Evolutionary conservation across 2,797 vertebrate species (phyloP), one percentile per base, ranked within the genome.

Genomic region (Adelosebastes latens): DNA sequence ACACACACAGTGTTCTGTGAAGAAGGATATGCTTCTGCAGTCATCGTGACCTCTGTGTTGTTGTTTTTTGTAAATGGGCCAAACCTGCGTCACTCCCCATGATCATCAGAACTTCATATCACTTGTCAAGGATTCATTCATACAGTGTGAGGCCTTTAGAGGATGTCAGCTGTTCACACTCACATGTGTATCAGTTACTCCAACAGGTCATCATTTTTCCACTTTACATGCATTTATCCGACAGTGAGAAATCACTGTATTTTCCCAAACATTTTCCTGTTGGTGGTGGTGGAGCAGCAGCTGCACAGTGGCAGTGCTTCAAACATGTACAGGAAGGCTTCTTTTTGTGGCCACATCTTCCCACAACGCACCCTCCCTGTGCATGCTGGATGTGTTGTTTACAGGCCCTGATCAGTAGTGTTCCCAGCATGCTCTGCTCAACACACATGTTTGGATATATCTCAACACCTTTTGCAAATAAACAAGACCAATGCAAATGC

Each of bases 401-500:
- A 76, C 77, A 82, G 79, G 72, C 72, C 84, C 70, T 36, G 34
- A 36, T 73, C 22, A 1, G 61, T 46, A 29, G 65, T 18, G 62
- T 82, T 80, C 53, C 81, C 56, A 77, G 49, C 75, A 60, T 67
- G 68, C 65, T 76, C 72, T 6, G 20, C 74, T 88, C 62, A 56
- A 56, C 62, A 56, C 62, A 58, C 72, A 73, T 63, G 81, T 89
- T 85, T 82, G 72, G 71, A 69, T 77, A 49, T 79, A 49, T 77
- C 83, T 83, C 75, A 29, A 79, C 69, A 82, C 83, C 78, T 86
- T 86, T 77, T 75, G 81, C 77, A 84, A 87, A 89, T 83, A 80
- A 86, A 86, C 82, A 84, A 18, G 46, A 20, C 27, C 8, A 42
- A 84, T 88, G 79, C 72, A 87, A 85, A 89, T 77, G 75, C 73